phyloP scores from a whole-genome alignment of 1,140 invertebrate genomes.

The Hesperophylax magnus region DNA sequence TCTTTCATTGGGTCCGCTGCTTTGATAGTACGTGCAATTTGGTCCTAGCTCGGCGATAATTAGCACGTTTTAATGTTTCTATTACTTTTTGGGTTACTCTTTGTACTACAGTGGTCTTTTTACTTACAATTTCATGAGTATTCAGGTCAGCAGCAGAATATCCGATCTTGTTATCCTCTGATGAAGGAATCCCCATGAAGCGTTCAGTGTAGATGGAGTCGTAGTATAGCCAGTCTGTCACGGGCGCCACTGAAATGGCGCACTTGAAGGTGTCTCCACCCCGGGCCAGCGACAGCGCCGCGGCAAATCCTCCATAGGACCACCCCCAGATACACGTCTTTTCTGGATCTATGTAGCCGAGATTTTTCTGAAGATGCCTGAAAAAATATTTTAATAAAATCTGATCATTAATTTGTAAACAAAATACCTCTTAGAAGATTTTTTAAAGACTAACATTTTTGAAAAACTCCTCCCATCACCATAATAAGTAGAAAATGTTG shows the following conservation, averaged over 20 bases:
- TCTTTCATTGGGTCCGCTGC: too few relatives aligned
- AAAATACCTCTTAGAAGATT: too few relatives aligned
- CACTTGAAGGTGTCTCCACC: slow-evolving; percentile 89
- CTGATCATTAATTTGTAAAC: too few relatives aligned
- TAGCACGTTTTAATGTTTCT: too few relatives aligned
- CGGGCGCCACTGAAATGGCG: slow-evolving; percentile 93
- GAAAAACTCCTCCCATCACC: too few relatives aligned
- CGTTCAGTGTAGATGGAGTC: slow-evolving; percentile 97
- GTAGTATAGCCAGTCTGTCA: slow-evolving; percentile 90
- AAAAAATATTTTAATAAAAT: not conserved
- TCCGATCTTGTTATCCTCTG: slow-evolving; percentile 62
- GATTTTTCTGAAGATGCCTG: slow-evolving; percentile 74
- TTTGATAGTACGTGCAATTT: too few relatives aligned
- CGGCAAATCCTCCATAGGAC: slow-evolving; percentile 95
- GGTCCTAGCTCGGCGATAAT: too few relatives aligned
- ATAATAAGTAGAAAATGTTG: too few relatives aligned
- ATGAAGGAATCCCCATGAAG: slow-evolving; percentile 79
- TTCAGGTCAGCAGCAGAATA: slow-evolving; percentile 82
- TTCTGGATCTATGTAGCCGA: slow-evolving; percentile 80
- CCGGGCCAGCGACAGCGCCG: slow-evolving; percentile 84
- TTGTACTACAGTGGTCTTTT: too few relatives aligned
- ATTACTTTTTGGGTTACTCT: too few relatives aligned
- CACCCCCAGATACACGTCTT: slow-evolving; percentile 91
- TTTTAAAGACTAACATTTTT: too few relatives aligned
- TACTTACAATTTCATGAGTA: slow-evolving; percentile 73